phyloP scores from a whole-genome alignment of 2,113 vertebrate genomes.

The Tachuris rubrigastra region DNA sequence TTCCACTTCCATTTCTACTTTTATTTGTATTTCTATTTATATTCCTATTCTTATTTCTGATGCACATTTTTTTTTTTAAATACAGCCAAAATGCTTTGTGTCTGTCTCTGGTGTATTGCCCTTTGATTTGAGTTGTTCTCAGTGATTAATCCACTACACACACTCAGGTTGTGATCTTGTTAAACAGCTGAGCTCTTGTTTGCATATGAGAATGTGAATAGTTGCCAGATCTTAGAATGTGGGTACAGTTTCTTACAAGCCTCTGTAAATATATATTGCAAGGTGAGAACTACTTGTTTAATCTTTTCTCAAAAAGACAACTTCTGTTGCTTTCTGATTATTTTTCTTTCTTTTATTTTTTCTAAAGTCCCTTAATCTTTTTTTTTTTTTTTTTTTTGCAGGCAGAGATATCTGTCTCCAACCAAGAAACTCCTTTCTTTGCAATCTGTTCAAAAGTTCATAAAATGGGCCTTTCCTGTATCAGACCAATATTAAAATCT shows the following conservation, averaged over 20 bases:
- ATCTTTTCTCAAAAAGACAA: background rate
- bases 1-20: too few species aligned
- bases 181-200: background rate
- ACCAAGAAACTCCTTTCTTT: background rate
- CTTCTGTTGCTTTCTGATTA: background rate
- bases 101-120: background rate
- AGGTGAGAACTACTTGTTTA: background rate
- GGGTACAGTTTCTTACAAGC: background rate
- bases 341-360: background rate
- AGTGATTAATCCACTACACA: background rate
- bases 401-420: background rate
- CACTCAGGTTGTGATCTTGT: background rate
- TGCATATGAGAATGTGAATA: background rate
- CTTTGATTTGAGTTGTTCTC: background rate
- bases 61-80: background rate
- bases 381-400: background rate
- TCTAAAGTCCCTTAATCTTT: accelerated
- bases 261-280: background rate
- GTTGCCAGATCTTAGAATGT: background rate
- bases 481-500: background rate
- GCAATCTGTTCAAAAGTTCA: background rate
- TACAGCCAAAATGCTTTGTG: background rate
- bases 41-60: background rate
- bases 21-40: too few species aligned
- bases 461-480: accelerated